These are phyloP conservation scores for Thamnophis sirtalis DNA, from an alignment of 2,113 vertebrate species.

Conservation along the genomic window DNA sequence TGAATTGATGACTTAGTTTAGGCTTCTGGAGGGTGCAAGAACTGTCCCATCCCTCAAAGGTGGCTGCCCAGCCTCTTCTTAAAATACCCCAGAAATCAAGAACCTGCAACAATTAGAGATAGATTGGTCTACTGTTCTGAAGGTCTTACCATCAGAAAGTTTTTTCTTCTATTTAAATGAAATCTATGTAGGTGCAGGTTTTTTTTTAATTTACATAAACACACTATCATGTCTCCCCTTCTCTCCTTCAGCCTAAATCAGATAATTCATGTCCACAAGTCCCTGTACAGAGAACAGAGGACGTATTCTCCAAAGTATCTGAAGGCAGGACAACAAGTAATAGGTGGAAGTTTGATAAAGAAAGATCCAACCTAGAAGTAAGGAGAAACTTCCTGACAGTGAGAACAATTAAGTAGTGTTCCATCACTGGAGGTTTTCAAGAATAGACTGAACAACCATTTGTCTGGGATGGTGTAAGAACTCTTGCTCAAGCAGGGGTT, in stretches of 20 bases:
- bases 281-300: neutral
- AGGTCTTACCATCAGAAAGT: neutral
- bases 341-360: no score
- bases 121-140: neutral
- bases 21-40: neutral
- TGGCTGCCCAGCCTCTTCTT: neutral
- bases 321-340: no score
- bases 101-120: neutral
- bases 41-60: neutral
- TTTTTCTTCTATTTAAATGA: neutral
- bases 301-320: no score
- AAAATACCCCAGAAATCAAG: neutral
- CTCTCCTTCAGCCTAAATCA: neutral
- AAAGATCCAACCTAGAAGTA: no score
- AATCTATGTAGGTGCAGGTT: neutral
- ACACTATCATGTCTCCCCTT: neutral
- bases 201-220: neutral
- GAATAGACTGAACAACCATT: no score
- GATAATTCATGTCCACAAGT: neutral
- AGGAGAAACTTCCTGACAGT: no score
- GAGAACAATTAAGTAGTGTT: no score
- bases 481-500: no score
- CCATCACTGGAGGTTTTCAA: no score
- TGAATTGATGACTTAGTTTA: neutral
- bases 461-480: no score